Percentiles rank a stretch among this genome's conserved stretches.
Evolutionary conservation across 2,888 invertebrate species (phyloP).

Genomic region (Ormyrus pomaceus): DNA sequence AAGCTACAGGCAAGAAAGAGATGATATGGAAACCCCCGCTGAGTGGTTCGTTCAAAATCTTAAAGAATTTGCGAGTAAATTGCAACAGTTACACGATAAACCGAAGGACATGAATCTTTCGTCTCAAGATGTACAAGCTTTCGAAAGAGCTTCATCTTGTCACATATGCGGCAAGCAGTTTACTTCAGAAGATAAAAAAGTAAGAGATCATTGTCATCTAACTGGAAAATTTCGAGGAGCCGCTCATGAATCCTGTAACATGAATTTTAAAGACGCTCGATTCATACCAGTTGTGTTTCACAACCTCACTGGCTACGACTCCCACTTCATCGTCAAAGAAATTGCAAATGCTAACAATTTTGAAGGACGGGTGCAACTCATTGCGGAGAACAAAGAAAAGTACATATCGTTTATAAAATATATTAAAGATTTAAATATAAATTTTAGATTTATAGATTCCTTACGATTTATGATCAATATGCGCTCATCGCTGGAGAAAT

Average conservation of each 20-base stretch:
- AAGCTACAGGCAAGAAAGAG: conserved; percentile 9
- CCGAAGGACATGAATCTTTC: conserved; percentile 16
- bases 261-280: conserved; percentile 63
- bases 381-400: conserved; percentile 63
- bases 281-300: conserved; percentile 61
- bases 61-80: not conserved
- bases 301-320: no score
- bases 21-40: conserved; percentile 18
- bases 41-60: conserved; percentile 33
- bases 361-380: no score
- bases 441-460: conserved; percentile 53
- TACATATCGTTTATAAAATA: conserved; percentile 60
- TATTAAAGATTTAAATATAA: conserved; percentile 24
- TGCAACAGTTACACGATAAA: not conserved
- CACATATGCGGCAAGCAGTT: conserved; percentile 45
- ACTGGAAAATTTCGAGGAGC: conserved; percentile 47
- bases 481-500: no score
- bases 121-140: not conserved
- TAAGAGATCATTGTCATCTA: conserved; percentile 57
- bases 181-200: conserved; percentile 14
- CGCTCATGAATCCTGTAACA: conserved; percentile 60
- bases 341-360: no score
- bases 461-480: conserved; percentile 35
- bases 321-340: no score
- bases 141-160: conserved; percentile 3